Evolutionary conservation across 1,140 invertebrate species (phyloP), one percentile per base, ranked within the genome.

Genomic region (Drosophila equinoxialis): DNA sequence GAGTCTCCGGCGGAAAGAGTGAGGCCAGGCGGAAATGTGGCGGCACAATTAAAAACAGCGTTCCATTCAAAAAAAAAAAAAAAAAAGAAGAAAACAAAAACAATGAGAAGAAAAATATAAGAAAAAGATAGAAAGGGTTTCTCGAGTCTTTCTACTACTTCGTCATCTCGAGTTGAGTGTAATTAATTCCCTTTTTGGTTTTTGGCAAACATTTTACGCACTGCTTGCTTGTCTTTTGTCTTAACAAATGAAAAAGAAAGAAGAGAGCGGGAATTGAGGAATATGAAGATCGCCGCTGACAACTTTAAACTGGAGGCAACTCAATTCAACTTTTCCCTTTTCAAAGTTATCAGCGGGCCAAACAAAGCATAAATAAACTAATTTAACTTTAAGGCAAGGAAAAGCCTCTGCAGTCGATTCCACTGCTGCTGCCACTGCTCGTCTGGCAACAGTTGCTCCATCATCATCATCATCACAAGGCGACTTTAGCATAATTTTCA

Each of bases 361-460:
- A 86, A 83, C 79, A 86, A 87, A 83, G 79, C 84, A 89, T 83
- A 83, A 86, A 83, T 83, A 86, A 87, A 87, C 83, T 80, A 87
- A 87, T 87, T 87, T 83, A 87, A 87, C 79, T 89, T 87, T 80
- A 51, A 51, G 17, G 45, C 45, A 51, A 51, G 45, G 14, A 48
- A 48, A 17, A 10, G 45, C 20, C 45, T 51, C 45, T 51, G 17
- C 45, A 51, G 45, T 51, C 20, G 45, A 17, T 63, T 30, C 30
- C 6, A 35, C 26, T 54, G 48, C 57, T 70, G 13, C 48, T 63
- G 41, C 41, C 37, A 41, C 57, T 72, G 23, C 48, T 55, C 66
- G 33, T 66, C 68, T 59, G 67, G 61, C 71, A 74, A 39, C 59
- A 62, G 60, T 62, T 62, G 60, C 37, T 59, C 14, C 57, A 58